Percentiles rank a stretch among this genome's conserved stretches.
Evolutionary conservation across 2,888 invertebrate species (phyloP).

Genomic region (Sesia bembeciformis): DNA sequence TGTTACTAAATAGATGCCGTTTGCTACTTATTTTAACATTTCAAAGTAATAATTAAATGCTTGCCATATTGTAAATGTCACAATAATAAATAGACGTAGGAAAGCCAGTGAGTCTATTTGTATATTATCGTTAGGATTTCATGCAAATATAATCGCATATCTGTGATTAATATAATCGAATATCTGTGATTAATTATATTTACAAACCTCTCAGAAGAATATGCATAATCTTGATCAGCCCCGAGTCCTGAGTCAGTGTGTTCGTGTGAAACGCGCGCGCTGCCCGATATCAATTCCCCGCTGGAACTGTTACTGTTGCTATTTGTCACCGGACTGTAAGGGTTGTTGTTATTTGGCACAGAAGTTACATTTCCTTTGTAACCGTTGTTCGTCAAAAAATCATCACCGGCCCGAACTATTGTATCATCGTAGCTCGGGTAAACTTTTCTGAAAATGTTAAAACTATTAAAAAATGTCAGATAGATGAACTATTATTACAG

Average conservation of each 20-base stretch:
- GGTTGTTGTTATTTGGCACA: conserved; percentile 58
- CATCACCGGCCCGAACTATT: conserved; percentile 40
- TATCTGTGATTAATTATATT: too few relatives aligned
- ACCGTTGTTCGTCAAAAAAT: conserved; percentile 61
- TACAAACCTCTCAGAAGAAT: conserved; percentile 76
- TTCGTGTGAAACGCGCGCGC: conserved; percentile 79
- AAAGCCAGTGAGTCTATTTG: too few relatives aligned
- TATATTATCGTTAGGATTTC: too few relatives aligned
- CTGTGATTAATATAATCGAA: too few relatives aligned
- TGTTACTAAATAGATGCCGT: too few relatives aligned
- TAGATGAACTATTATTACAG: neutral
- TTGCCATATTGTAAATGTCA: too few relatives aligned
- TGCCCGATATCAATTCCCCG: conserved; percentile 64
- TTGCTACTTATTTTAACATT: too few relatives aligned
- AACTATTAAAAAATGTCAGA: neutral
- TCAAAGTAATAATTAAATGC: too few relatives aligned
- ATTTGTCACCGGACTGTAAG: conserved; percentile 65
- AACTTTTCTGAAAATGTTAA: conserved; percentile 40
- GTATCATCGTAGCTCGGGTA: conserved; percentile 62
- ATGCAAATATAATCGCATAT: too few relatives aligned
- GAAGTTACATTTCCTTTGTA: conserved; percentile 55
- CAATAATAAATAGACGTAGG: too few relatives aligned
- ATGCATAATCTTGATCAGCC: conserved; percentile 83
- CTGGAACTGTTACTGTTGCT: conserved; percentile 71
- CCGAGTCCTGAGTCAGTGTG: conserved; percentile 86